These are phyloP conservation scores for Gobius niger DNA, from an alignment of 2,113 vertebrate genomes.

Conservation along the genomic window DNA sequence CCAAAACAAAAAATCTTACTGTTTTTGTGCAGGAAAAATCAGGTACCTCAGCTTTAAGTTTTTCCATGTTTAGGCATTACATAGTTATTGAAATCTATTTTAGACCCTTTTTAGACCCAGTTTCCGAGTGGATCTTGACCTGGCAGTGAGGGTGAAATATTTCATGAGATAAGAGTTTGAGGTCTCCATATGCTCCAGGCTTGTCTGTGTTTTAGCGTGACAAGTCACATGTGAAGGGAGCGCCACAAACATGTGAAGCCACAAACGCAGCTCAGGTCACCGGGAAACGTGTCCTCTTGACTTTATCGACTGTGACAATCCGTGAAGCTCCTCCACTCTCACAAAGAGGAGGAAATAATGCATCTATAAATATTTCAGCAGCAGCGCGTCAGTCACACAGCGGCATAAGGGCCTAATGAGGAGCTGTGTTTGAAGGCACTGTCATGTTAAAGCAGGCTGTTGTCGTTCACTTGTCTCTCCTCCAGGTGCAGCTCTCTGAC, in stretches of 20 bases:
- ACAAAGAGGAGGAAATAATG: slow-evolving; percentile 23
- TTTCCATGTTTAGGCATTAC: too few species aligned
- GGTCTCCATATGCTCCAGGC: too few species aligned
- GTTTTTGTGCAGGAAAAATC: too few species aligned
- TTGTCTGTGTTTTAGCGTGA: neutral
- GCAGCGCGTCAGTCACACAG: slow-evolving; percentile 21
- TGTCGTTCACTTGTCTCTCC: neutral
- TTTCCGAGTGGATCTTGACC: too few species aligned
- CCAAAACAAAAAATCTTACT: too few species aligned
- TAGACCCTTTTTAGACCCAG: too few species aligned
- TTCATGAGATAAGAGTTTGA: too few species aligned
- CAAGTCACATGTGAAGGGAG: neutral
- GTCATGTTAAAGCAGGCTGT: slow-evolving; percentile 12
- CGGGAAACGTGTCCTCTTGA: slow-evolving; percentile 10
- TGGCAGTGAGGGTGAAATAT: too few species aligned
- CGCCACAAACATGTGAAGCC: neutral
- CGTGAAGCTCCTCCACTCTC: slow-evolving; percentile 17
- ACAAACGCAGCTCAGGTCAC: neutral
- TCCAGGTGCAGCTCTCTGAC: neutral
- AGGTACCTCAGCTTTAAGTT: too few species aligned
- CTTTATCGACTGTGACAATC: slow-evolving; percentile 18
- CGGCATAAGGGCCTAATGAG: slow-evolving; percentile 25
- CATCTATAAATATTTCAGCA: slow-evolving; percentile 40
- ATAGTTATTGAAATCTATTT: too few species aligned
- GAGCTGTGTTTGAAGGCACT: slow-evolving; percentile 22